A percentile compares a stretch with the other conserved stretches of the same genome.
phyloP scores from a whole-genome alignment of 2,113 vertebrate species.

The Platysternon megacephalum region DNA sequence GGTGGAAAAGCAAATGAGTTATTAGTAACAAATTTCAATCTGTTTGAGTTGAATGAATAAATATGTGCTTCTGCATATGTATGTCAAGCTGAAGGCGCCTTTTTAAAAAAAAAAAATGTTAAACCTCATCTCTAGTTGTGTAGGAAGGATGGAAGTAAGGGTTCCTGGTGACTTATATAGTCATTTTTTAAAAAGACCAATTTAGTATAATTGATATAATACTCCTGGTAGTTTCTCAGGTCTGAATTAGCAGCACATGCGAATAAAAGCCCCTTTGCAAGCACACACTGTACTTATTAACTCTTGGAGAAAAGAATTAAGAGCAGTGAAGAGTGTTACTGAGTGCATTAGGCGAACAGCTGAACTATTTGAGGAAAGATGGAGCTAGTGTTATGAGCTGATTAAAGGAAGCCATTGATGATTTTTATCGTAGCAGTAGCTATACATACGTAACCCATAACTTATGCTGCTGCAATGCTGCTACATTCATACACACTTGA shows the following conservation, averaged over 20 bases:
- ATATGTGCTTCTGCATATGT: not conserved
- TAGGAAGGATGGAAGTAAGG: not conserved
- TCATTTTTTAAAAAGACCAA: not conserved
- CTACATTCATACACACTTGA: not conserved
- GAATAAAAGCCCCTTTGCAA: not conserved
- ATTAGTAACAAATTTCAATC: conserved; percentile 15
- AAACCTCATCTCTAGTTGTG: not conserved
- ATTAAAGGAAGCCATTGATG: not conserved
- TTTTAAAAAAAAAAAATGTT: not conserved
- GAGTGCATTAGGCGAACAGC: not conserved
- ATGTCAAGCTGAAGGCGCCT: not conserved
- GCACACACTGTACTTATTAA: not conserved
- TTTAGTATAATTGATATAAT: not conserved
- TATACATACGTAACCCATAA: not conserved
- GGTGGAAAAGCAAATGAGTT: not conserved
- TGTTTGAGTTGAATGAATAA: not conserved
- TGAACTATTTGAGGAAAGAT: not conserved
- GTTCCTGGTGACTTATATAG: not conserved
- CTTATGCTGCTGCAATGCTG: not conserved
- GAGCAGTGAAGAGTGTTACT: not conserved
- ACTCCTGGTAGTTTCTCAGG: not conserved
- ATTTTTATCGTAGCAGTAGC: not conserved
- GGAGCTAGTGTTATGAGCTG: not conserved
- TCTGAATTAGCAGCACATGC: not conserved
- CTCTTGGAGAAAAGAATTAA: not conserved